Percentiles rank a stretch among this genome's conserved stretches.
phyloP scores from a whole-genome alignment of 1,140 invertebrate species.

The Polypedilum vanderplanki region DNA sequence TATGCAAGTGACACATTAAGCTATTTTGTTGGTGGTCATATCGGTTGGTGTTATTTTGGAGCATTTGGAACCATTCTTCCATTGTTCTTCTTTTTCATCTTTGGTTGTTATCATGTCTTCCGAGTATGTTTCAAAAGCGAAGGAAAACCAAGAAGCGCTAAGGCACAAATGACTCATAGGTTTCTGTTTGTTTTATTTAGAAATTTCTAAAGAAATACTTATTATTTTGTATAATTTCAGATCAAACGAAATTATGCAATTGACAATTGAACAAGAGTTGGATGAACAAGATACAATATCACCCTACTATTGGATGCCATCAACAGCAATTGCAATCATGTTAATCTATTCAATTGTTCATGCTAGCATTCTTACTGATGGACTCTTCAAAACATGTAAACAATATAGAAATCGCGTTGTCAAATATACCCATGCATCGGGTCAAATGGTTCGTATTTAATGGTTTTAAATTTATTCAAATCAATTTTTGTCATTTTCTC shows the following conservation, averaged over 20 bases:
- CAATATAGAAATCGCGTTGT: constrained; percentile 55
- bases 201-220: background rate
- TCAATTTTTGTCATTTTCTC: background rate
- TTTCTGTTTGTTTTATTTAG: constrained; percentile 37
- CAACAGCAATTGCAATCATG: constrained; percentile 49
- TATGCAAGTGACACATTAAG: constrained; percentile 52
- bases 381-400: constrained; percentile 58
- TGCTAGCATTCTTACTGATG: constrained; percentile 55
- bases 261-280: constrained; percentile 48
- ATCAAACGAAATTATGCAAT: constrained; percentile 52
- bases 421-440: constrained; percentile 49
- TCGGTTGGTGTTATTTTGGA: constrained; percentile 54
- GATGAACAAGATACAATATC: constrained; percentile 45
- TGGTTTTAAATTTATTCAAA: too few relatives aligned
- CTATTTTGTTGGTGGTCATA: constrained; percentile 58
- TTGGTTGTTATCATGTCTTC: constrained; percentile 58
- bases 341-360: constrained; percentile 54
- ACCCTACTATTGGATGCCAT: constrained; percentile 55
- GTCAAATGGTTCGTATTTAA: constrained; percentile 47
- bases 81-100: constrained; percentile 48
- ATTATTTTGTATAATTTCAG: constrained; percentile 37
- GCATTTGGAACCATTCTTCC: constrained; percentile 53
- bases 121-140: constrained; percentile 53
- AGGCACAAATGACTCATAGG: constrained; percentile 50
- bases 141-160: constrained; percentile 47